Base-by-base conservation (phyloP, 30 jellyfish, hydroid and myxozoan species). In the Haliclystus octoradiatus region DNA sequence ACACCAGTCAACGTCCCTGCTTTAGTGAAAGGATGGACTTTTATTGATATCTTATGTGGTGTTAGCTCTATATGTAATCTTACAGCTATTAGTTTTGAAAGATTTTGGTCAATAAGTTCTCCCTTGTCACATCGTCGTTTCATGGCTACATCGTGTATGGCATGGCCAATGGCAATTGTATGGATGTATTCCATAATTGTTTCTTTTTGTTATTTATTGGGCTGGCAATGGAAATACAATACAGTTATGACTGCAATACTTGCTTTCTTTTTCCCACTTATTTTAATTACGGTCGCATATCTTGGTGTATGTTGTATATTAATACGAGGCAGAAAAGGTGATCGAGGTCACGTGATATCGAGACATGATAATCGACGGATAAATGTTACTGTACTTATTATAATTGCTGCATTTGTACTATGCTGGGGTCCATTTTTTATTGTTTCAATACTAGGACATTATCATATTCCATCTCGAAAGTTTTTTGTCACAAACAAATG, bases 371-470 rank as follows among this genome's bases (percentile, higher is more conserved):
- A 81, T 60, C 69, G 53, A 26, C 71, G 84, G 47, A 83, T 88
- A 70, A 80, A 84, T 49, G 69, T 79, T 13, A 81, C 97, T 1
- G 81, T 88, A 1, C 34, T 77, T 72, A 68, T 88, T 50, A 70
- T 88, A 28, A 81, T 88, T 25, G 68, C 62, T 5, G 82, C 85
- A 0, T 88, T 88, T 40, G 80, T 88, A 23, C 34, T 88, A 3
- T 88, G 97, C 76, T 88, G 97, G 97, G 72, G 79, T 14, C 97
- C 97, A 26, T 77, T 72, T 52, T 80, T 88, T 68, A 63, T 46
- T 26, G 84, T 76, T 15, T 88, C 94, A 46, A 34, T 88, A 27
- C 29, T 83, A 4, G 30, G 75, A 1, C 81, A 60, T 27, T 79
- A 88, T 34, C 67, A 92, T 53, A 30, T 15, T 29, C 26, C 74